phyloP scores from a whole-genome alignment of 1,140 invertebrate species.

The Gonatopus flavifemur region DNA sequence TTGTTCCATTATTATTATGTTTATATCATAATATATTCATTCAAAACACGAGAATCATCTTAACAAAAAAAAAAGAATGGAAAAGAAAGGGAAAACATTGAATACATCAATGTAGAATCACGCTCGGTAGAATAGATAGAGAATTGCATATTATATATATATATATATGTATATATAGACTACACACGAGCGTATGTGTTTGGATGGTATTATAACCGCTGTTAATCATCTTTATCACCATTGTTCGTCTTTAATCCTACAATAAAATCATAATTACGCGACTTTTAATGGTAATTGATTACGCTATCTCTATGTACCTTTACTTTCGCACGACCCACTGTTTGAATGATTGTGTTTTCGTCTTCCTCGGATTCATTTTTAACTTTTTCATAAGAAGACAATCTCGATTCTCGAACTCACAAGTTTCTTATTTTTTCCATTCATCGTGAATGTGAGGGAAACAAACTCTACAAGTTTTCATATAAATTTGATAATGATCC shows the following conservation, averaged over 20 bases:
- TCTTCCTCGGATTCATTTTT: not conserved
- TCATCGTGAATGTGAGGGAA: too few relatives aligned
- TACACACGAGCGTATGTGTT: conserved; percentile 15
- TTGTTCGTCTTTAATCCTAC: conserved; percentile 39
- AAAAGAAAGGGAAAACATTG: conserved; percentile 5
- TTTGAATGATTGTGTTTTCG: conserved; percentile 7
- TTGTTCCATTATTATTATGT: conserved; percentile 32
- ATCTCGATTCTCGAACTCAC: too few relatives aligned
- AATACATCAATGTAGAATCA: conserved; percentile 25
- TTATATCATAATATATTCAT: conserved; percentile 38
- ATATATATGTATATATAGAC: conserved; percentile 1
- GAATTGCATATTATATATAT: conserved; percentile 7
- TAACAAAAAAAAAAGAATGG: conserved; percentile 16
- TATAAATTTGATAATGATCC: not conserved
- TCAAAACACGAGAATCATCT: conserved; percentile 44
- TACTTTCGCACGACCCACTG: conserved; percentile 29
- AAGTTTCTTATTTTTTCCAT: too few relatives aligned
- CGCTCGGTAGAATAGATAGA: conserved; percentile 29
- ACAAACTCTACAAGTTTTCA: too few relatives aligned
- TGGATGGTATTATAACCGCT: conserved; percentile 11
- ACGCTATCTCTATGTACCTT: too few relatives aligned
- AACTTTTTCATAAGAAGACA: too few relatives aligned
- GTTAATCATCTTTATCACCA: conserved; percentile 22
- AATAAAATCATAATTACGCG: conserved; percentile 46
- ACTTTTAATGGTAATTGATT: conserved; percentile 34